Base-by-base conservation (phyloP, 2,888 invertebrate species). In the Eulithis testata region DNA sequence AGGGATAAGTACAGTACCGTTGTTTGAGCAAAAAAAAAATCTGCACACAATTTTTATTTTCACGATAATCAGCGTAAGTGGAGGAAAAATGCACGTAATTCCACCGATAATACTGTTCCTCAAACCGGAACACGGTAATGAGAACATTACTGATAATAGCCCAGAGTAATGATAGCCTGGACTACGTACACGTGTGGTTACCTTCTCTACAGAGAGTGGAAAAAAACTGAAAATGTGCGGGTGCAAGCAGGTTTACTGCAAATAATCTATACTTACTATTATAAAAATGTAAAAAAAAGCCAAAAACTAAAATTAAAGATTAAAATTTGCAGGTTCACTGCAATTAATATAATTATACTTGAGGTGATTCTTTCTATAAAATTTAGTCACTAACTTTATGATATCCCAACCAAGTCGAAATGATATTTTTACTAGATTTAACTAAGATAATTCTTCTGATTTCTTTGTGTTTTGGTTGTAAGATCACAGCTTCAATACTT, bases 131-230 rank as follows among this genome's bases (percentile, higher is more conserved):
- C 63, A 43, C 44, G 11, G 63, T 63, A 63, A 67, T 67, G 57
- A 67, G 67, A 57, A 61, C 49, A 63, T 67, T 67, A 60, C 67
- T 54, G 60, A 67, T 67, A 60, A 66, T 66, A 43, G 45, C 44
- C 44, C 57, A 37, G 40, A 21, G 45, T 67, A 67, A 67, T 67
- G 44, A 67, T 57, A 67, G 36, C 51, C 44, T 60, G 55, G 50
- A 49, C 53, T 40, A 8, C 37, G 11, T 53, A 37, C 53, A 14
- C 11, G 37, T 53, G 53, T 47, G 53, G 7, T 53, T 53, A 53
- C 11, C 11, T 52, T 52, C 53, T 40, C 47, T 31, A 55, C 52
- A 8, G 54, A 50, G 44, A 47, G 59, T 44, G 43, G 57, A 50
- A 59, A 59, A 59, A 50, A 36, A 43, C 31, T 31, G 50, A 61